phyloP scores from a whole-genome alignment of 2,113 vertebrate genomes.

The Sigmodon hispidus region DNA sequence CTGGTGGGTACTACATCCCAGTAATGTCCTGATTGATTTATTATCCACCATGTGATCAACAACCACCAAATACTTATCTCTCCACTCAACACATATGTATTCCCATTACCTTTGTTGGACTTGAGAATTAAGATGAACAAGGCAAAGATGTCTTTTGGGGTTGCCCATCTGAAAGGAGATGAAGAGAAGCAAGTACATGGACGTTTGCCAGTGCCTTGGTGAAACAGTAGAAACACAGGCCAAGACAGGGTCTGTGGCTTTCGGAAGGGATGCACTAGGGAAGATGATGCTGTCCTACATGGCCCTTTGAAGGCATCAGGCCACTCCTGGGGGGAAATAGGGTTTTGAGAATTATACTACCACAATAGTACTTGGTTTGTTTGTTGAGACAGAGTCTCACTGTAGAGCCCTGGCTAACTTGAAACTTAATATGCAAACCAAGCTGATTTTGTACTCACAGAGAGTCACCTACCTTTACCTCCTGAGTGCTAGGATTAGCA shows the following conservation, averaged over 20 bases:
- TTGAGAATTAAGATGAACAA: neutral
- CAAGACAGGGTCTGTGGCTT: neutral
- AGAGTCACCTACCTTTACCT: neutral
- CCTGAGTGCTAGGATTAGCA: neutral
- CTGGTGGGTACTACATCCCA: neutral
- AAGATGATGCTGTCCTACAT: neutral
- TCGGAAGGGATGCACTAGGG: neutral
- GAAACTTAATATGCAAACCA: neutral
- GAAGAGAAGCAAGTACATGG: neutral
- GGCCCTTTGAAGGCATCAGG: neutral
- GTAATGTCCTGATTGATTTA: neutral
- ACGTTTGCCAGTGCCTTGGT: fast-evolving
- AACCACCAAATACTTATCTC: fast-evolving
- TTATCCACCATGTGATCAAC: too few relatives aligned
- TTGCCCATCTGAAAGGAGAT: neutral
- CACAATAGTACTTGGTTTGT: neutral
- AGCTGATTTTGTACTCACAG: neutral
- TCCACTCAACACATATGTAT: fast-evolving
- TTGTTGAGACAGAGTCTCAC: neutral
- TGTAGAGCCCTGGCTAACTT: neutral
- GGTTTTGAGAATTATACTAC: neutral
- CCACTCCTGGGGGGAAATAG: neutral
- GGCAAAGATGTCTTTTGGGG: neutral
- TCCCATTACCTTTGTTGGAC: neutral
- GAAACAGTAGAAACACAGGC: fast-evolving